Evolutionary conservation across 1,140 invertebrate species (phyloP).

Genomic region (Rhopalosiphum maidis): DNA sequence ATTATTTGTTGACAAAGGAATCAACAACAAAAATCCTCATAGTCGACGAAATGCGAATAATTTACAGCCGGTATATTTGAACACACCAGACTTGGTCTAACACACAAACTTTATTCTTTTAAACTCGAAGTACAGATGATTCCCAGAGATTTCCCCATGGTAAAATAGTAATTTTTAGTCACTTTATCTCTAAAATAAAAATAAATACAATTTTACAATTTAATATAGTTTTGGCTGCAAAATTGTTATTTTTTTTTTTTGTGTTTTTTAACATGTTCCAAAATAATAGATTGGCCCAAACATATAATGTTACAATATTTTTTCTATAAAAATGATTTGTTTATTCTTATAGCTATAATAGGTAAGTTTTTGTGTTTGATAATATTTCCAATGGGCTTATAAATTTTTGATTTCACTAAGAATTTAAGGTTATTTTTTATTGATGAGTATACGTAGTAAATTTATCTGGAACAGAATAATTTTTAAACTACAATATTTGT

Average conservation of each 20-base stretch:
- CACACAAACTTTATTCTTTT: neutral
- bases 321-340: neutral
- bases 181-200: neutral
- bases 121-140: neutral
- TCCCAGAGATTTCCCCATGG: neutral
- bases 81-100: neutral
- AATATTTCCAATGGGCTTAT: neutral
- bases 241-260: neutral
- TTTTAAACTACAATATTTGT: neutral
- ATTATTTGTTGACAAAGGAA: neutral
- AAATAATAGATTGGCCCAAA: neutral
- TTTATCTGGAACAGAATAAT: neutral
- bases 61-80: neutral
- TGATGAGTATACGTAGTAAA: no score
- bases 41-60: neutral
- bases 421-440: neutral
- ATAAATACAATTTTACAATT: neutral
- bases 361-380: neutral
- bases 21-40: neutral
- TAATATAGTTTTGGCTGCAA: neutral
- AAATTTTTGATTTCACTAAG: neutral
- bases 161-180: neutral
- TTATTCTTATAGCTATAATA: neutral
- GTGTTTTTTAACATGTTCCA: neutral
- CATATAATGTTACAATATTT: neutral